Evolutionary conservation across 2,888 invertebrate species (phyloP).

Genomic region (Aspidiotus rigidus): DNA sequence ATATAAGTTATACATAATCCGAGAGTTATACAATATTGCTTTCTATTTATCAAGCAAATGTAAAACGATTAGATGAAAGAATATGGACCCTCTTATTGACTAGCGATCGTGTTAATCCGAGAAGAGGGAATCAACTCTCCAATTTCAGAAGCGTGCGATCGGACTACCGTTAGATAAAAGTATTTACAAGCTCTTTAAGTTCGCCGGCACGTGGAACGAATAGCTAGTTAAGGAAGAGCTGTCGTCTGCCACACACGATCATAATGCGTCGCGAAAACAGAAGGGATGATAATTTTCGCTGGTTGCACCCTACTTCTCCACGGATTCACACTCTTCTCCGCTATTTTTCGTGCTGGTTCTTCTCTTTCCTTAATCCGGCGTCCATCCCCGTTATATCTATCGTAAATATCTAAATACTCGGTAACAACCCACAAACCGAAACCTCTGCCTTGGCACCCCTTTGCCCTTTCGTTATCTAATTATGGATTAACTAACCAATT

Average conservation of each 20-base stretch:
- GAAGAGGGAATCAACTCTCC: constrained; percentile 14
- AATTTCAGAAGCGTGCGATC: constrained; percentile 24
- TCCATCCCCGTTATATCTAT: constrained; percentile 1
- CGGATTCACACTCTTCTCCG: not conserved
- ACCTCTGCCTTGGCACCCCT: too few species aligned
- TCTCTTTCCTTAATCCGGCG: constrained; percentile 12
- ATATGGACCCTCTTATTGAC: constrained; percentile 5
- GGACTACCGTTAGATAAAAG: constrained; percentile 29
- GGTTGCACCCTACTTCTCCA: not conserved
- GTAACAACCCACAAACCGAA: not conserved
- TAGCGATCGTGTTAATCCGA: constrained; percentile 22
- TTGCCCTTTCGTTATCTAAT: not conserved
- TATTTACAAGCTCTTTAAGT: constrained; percentile 32
- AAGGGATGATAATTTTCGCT: not conserved
- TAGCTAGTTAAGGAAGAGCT: constrained; percentile 25
- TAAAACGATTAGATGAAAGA: constrained; percentile 22
- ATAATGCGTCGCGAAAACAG: constrained; percentile 24
- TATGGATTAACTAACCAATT: not conserved
- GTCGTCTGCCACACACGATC: constrained; percentile 18
- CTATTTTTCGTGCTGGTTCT: constrained; percentile 5
- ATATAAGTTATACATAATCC: too few species aligned
- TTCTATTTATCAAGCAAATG: constrained; percentile 27
- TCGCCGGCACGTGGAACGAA: constrained; percentile 27
- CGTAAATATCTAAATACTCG: not conserved
- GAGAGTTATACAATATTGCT: constrained; percentile 7